Conservation (phyloP, 2,888 invertebrate genomes). For the Nemotelus nigrinus region DNA sequence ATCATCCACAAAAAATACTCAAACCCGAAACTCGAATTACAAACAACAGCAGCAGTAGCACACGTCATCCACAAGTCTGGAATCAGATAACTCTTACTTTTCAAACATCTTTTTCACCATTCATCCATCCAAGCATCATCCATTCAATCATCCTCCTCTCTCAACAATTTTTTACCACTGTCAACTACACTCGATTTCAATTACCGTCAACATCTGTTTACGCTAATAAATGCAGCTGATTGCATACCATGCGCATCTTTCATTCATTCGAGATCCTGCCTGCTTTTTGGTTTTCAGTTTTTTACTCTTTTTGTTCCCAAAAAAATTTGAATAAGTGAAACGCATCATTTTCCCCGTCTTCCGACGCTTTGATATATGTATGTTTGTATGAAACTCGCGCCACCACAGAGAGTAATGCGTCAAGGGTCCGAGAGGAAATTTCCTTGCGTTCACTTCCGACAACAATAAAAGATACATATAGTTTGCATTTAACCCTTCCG, state of each 20-base stretch:
- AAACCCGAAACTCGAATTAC: too few relatives aligned
- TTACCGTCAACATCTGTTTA: conserved; percentile 11
- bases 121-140: too few relatives aligned
- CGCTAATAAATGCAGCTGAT: conserved; percentile 30
- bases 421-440: too few relatives aligned
- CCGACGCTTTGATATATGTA: too few relatives aligned
- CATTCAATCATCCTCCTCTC: too few relatives aligned
- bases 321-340: conserved; percentile 43
- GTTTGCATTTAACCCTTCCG: conserved; percentile 34
- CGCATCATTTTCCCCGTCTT: conserved; percentile 20
- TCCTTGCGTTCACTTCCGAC: conserved; percentile 1
- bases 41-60: neutral
- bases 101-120: conserved; percentile 8
- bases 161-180: too few relatives aligned
- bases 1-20: too few relatives aligned
- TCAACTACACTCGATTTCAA: too few relatives aligned
- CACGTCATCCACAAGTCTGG: conserved; percentile 31
- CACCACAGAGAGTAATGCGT: too few relatives aligned
- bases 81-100: conserved; percentile 20
- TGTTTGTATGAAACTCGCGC: too few relatives aligned
- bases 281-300: too few relatives aligned
- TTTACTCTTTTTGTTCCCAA: conserved; percentile 4
- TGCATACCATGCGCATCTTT: neutral
- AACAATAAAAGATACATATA: conserved; percentile 5
- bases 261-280: too few relatives aligned